Base-by-base conservation (phyloP, 2,888 invertebrate genomes). In the Elegia similella region DNA sequence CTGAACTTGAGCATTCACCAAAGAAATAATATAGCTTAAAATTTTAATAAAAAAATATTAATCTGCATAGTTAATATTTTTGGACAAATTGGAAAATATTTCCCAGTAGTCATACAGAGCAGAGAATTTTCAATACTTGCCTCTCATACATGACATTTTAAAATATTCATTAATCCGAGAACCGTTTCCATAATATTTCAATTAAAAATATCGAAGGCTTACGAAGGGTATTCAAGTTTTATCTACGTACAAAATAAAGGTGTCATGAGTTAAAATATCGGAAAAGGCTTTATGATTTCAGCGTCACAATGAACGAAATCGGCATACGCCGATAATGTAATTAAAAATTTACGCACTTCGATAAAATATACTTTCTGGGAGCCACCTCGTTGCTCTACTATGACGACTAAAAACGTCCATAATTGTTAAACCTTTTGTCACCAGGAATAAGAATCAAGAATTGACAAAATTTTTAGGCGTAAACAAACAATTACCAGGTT, bases 311-410 rank as follows among this genome's bases (percentile, higher is more conserved):
- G 44, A 52, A 23, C 16, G 13, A 32, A 34, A 34, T 44, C 44
- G 32, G n/a, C 44, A 44, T 44, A 44, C 17, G 30, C 34, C 52
- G 52, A 46, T 15, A 38, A 16, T 29, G 44, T 57, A 52, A 57
- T 57, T 57, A 57, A 52, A 57, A 44, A 52, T 57, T 57, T 34
- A 57, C 52, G 46, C 50, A 16, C 52, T 50, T 56, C 42, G 52
- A 56, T 56, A 56, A 56, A 52, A 32, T 30, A 52, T 43, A 17
- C 15, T 46, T 34, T 55, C 32, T 30, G n/a, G n/a, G n/a, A n/a
- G 15, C 10, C 43, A 13, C 42, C 42, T 23, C 32, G 16, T 38
- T 16, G n/a, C 34, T 17, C 16, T 38, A 10, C 0, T 8, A 8
- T 46, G 8, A 46, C 46, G 50, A 10, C 50, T 50, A 50, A 50